phyloP scores from a whole-genome alignment of 2,888 invertebrate species.

The Agonum fuliginosum region DNA sequence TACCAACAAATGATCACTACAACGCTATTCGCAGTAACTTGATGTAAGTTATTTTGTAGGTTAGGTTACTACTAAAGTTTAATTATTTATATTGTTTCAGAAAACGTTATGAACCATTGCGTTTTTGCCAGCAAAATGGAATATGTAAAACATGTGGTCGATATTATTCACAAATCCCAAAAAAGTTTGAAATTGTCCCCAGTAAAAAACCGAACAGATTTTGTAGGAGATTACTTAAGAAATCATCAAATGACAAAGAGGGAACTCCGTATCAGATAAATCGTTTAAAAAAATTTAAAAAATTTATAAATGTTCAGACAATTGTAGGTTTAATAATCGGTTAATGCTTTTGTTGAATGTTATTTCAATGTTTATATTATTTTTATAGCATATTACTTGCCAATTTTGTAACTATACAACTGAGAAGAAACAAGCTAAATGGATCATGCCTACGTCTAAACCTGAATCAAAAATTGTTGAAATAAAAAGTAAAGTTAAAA shows the following conservation, averaged over 20 bases:
- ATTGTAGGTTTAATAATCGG: neutral
- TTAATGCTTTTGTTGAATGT: neutral
- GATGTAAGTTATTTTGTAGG: conserved; percentile 33
- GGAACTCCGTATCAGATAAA: neutral
- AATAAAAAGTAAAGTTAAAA: neutral
- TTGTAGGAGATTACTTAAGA: neutral
- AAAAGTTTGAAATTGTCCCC: neutral
- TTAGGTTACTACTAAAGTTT: neutral
- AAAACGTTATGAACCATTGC: too few species aligned
- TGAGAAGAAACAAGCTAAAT: neutral
- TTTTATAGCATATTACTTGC: neutral
- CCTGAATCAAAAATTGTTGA: conserved; percentile 6
- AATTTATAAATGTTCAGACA: neutral
- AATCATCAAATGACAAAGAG: neutral
- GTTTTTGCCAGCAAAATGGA: too few species aligned
- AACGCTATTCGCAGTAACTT: conserved; percentile 27
- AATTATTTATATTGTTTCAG: neutral
- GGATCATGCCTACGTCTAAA: conserved; percentile 56
- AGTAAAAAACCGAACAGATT: neutral
- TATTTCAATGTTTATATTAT: neutral
- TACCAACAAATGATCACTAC: conserved; percentile 45
- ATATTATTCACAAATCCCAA: neutral
- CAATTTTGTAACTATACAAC: neutral
- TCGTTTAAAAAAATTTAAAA: neutral
- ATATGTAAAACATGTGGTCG: neutral